These are phyloP conservation scores for Anneissia japonica DNA, from an alignment of 35 echinoderm and acorn worm species.

Conservation along the genomic window DNA sequence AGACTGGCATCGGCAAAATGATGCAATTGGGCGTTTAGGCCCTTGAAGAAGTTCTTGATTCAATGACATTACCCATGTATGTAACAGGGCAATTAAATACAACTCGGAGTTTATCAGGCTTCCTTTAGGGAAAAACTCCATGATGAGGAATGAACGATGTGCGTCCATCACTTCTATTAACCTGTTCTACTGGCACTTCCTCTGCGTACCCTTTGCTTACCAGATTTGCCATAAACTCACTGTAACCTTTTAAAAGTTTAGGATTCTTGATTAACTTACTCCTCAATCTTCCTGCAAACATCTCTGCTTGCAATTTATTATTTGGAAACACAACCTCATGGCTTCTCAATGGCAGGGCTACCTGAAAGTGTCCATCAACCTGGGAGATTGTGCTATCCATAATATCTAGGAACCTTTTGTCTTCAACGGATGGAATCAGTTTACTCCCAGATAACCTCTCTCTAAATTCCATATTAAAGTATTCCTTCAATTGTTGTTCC, in stretches of 20 bases:
- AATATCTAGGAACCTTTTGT: constrained; percentile 18
- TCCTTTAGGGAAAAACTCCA: not conserved
- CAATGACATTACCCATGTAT: no score
- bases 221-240: constrained; percentile 18
- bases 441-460: not conserved
- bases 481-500: not conserved
- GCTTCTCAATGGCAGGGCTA: not conserved
- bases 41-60: no score
- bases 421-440: not conserved
- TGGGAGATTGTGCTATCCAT: not conserved
- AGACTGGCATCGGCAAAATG: constrained; percentile 44
- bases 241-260: constrained; percentile 12
- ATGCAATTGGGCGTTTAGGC: constrained; percentile 34
- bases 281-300: no score
- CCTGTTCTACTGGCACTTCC: not conserved
- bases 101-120: not conserved
- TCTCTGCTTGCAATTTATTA: constrained; percentile 27
- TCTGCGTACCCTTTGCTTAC: constrained; percentile 40
- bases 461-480: not conserved
- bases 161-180: not conserved
- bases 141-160: constrained; percentile 1
- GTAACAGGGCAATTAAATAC: no score
- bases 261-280: not conserved
- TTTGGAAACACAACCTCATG: constrained; percentile 10
- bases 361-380: constrained; percentile 20